Conservation (phyloP, 2,797 vertebrate species). For the Danio kyathit region DNA sequence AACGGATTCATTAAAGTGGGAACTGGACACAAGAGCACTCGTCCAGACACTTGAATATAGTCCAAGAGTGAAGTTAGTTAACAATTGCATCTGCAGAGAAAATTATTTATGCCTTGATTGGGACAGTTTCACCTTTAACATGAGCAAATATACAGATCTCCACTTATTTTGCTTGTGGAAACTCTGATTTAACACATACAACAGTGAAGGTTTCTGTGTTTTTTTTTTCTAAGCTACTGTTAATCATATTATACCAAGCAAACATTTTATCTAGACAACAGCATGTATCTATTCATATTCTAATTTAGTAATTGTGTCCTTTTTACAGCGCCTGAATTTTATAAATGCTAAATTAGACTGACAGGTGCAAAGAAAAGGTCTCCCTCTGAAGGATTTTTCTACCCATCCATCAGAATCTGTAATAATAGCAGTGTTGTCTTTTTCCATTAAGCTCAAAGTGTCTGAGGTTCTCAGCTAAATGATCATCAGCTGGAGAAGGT, state of each 20-base stretch:
- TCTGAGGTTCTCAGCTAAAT: conserved; percentile 8
- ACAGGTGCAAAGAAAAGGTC: not conserved
- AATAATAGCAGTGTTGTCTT: conserved; percentile 29
- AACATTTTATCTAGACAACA: not conserved
- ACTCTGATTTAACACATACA: not conserved
- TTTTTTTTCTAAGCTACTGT: not conserved
- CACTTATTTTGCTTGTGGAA: not conserved
- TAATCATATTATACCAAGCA: conserved; percentile 1
- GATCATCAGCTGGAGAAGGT: conserved; percentile 24
- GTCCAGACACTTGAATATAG: conserved; percentile 12
- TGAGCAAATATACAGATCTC: not conserved
- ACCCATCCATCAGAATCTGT: conserved; percentile 18
- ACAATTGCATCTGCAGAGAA: not conserved
- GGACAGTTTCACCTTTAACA: not conserved
- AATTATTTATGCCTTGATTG: not conserved
- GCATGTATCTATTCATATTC: conserved; percentile 12
- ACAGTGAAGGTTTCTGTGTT: not conserved
- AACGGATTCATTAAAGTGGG: conserved; percentile 63
- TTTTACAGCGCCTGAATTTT: conserved; percentile 1
- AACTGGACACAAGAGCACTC: not conserved
- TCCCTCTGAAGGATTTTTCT: conserved; percentile 11
- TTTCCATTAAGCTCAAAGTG: conserved; percentile 40
- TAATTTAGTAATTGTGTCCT: conserved; percentile 2
- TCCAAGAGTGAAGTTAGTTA: not conserved
- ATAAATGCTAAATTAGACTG: not conserved